Evolutionary conservation across 1,140 invertebrate species (phyloP), one percentile per base, ranked within the genome.

Genomic region (Pseudomyrmex pallidus): DNA sequence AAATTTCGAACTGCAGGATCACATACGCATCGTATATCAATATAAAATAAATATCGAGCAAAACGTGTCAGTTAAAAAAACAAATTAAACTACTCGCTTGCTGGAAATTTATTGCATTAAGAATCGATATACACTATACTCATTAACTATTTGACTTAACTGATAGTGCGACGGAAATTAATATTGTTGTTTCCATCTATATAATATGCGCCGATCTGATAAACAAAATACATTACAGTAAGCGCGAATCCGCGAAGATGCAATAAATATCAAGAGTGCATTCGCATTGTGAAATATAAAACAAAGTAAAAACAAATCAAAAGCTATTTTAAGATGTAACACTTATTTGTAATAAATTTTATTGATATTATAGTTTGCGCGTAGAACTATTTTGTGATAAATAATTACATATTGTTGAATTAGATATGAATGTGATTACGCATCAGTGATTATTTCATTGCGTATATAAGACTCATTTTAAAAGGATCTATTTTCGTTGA

Each of bases 11-110:
- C 25, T 17, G 5, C 35, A 35, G 5, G 5, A 35, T 35, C 15
- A 22, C 13, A 17, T 44, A 13, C 15, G n/a, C 17, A 74, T 61
- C 59, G 7, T 56, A 9, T 48, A n/a, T 4, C 66, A 17, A 59
- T 78, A 59, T 59, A 78, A 70, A 70, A 78, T 5, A 78, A 78
- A 59, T 35, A 35, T 70, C 54, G 44, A 48, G 57, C 20, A 72
- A 80, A 77, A 70, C 44, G 54, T 70, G 59, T 80, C 76, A 61
- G 72, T 80, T 80, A 72, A 80, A 80, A 20, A 61, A 80, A 78
- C 44, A 59, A 50, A 80, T 80, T 70, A 48, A 70, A 80, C 9
- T 8, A 56, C 15, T 72, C 7, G 54, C 66, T 59, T 78, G 1
- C 15, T 35, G 12, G 22, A 80, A 80, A 72, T 80, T 61, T 80